Conservation (phyloP, 2,888 invertebrate species). For the Gonocerus acuteangulatus region DNA sequence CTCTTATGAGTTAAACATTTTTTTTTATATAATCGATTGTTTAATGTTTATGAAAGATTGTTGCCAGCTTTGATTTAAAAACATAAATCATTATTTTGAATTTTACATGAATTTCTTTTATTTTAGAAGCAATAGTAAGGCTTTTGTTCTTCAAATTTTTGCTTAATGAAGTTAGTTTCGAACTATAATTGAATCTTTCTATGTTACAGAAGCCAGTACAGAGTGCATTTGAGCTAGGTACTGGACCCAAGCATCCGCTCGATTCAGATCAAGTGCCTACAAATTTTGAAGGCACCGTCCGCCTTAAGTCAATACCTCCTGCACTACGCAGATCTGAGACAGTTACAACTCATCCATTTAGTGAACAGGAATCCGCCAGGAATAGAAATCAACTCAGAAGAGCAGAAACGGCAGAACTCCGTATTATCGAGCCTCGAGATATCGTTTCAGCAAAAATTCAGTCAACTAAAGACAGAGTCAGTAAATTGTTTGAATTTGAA, state of each 20-base stretch:
- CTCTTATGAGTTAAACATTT: too few relatives aligned
- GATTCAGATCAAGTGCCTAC: slow-evolving; percentile 70
- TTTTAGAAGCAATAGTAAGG: too few relatives aligned
- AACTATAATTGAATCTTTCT: too few relatives aligned
- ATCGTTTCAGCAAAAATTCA: slow-evolving; percentile 30
- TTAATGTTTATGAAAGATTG: too few relatives aligned
- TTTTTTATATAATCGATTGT: too few relatives aligned
- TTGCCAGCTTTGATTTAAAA: too few relatives aligned
- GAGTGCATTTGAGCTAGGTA: slow-evolving; percentile 39
- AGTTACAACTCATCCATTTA: not conserved
- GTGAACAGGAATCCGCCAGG: not conserved
- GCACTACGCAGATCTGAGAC: slow-evolving; percentile 42
- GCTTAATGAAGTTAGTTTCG: too few relatives aligned
- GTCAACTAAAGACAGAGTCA: slow-evolving; percentile 32
- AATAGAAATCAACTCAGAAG: slow-evolving; percentile 11
- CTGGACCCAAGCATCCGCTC: slow-evolving; percentile 57
- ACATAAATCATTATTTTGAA: too few relatives aligned
- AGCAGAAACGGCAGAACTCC: slow-evolving; percentile 32
- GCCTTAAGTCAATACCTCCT: slow-evolving; percentile 65
- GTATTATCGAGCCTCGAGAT: slow-evolving; percentile 35
- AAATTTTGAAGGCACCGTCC: slow-evolving; percentile 70
- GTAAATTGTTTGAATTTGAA: slow-evolving; percentile 31
- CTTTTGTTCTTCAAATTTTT: too few relatives aligned
- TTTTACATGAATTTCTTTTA: too few relatives aligned
- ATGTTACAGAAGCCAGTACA: slow-evolving; percentile 37